phyloP scores from a whole-genome alignment of 2,888 invertebrate genomes.

The Cantharis lateralis region DNA sequence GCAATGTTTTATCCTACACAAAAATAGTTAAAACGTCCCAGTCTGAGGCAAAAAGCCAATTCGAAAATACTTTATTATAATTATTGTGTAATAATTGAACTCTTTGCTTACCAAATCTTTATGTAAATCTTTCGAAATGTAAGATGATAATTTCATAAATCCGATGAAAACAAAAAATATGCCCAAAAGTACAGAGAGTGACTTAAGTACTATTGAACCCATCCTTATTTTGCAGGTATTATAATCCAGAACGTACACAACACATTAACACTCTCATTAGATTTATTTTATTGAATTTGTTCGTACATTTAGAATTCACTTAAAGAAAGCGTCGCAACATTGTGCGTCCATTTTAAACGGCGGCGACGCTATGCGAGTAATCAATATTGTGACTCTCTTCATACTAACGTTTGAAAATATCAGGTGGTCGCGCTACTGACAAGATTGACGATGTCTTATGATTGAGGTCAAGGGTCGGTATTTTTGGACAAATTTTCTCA shows the following conservation, averaged over 20 bases:
- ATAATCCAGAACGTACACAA: slow-evolving; percentile 5
- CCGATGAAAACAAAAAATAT: slow-evolving; percentile 96
- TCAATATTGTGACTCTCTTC: slow-evolving; percentile 44
- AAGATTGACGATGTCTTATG: slow-evolving; percentile 17
- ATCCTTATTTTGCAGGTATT: slow-evolving; percentile 44
- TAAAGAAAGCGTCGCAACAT: slow-evolving; percentile 28
- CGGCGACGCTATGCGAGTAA: slow-evolving; percentile 45
- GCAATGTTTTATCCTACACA: slow-evolving; percentile 7
- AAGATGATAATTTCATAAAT: slow-evolving; percentile 87
- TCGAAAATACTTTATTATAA: slow-evolving; percentile 42
- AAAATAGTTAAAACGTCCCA: slow-evolving; percentile 45
- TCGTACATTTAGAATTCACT: slow-evolving; percentile 12
- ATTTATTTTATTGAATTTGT: slow-evolving; percentile 20
- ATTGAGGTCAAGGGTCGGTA: slow-evolving; percentile 26
- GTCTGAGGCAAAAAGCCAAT: slow-evolving; percentile 52
- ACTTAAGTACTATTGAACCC: slow-evolving; percentile 84
- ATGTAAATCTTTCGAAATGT: slow-evolving; percentile 92
- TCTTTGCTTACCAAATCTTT: slow-evolving; percentile 85
- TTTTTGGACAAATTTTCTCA: slow-evolving; percentile 3
- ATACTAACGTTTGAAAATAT: slow-evolving; percentile 41
- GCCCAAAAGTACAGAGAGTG: slow-evolving; percentile 88
- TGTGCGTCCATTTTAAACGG: slow-evolving; percentile 42
- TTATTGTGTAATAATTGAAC: slow-evolving; percentile 38
- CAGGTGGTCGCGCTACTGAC: slow-evolving; percentile 28
- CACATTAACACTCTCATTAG: slow-evolving; percentile 17